Evolutionary conservation across 2,113 vertebrate genomes (phyloP), one percentile per base, ranked within the genome.

Genomic region (Lasiurus cinereus): DNA sequence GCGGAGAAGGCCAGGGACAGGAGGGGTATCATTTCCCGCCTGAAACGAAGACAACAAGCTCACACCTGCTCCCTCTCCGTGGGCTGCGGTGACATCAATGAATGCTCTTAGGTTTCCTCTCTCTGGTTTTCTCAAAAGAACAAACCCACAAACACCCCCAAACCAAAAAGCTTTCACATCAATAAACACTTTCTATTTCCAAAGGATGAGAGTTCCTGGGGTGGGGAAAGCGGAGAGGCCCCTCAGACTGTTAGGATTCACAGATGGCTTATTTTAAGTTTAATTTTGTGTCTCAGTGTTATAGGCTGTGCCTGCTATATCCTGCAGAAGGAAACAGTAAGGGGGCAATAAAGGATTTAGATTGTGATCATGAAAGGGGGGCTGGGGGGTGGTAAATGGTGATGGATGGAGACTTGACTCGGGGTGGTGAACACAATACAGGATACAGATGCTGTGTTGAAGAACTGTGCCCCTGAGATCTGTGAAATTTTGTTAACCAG

Each of bases 21-120:
- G 10, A 99, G 98, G 4, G 99, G 99, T 99, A 99, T 99, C 99
- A 99, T 99, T 95, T 99, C 99, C 93, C 99, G 98, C 99, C 99
- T 99, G 96, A 33, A 98, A 96, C 3, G 90, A 95, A 86, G 94
- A 27, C 3, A n/a, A 90, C 70, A 83, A 64, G 82, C 0, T 67
- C 46, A 90, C 78, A 36, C 79, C 0, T 27, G 54, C 1, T 97
- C 96, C 83, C 1, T 18, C 72, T 0, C 1, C 0, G 2, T 15
- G 5, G 12, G 54, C 10, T 0, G 8, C 66, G 4, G 66, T 16
- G 46, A 43, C 3, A 4, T 1, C 59, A 5, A 0, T 2, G 8
- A 18, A 19, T 1, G 14, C 19, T 1, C 36, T 11, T 13, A 43
- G 56, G 33, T 27, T 73, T 27, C 9, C 54, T 27, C 67, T 83